Evolutionary conservation across 1,140 invertebrate genomes (phyloP), one percentile per base, ranked within the genome.

Genomic region (Orius insidiosus): DNA sequence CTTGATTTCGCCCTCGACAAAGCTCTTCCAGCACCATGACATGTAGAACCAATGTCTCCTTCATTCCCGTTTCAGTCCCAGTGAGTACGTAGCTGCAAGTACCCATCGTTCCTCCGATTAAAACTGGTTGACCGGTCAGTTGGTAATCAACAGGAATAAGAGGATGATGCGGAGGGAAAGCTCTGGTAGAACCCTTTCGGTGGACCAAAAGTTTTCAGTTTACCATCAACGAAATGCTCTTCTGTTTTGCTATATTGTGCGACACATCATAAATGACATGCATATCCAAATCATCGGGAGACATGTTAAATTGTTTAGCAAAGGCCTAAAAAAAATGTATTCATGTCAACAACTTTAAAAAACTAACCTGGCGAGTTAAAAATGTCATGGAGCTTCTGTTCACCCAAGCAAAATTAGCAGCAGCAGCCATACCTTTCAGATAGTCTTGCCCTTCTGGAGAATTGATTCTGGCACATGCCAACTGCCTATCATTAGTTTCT

Each of bases 71-170:
- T 61, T 94, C 85, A 33, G 94, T 97, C 11, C 93, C 96, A 30
- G 95, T 99, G 9, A 99, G 66, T 3, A 99, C 93, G 67, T 99
- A 99, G 62, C 92, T 97, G 59, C 94, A 98, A n/a, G 96, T 99
- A 15, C 96, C 96, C 96, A 99, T 99, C 8, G 94, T 97, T 39
- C 96, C 96, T 41, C 95, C n/a, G 60, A 99, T 98, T 6, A 99
- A 67, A 9, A 99, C 94, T 3, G 96, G 96, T 60, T 99, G 96
- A 0, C 96, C 95, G 24, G 89, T 97, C 43, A 97, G 61, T 65
- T 97, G 84, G 65, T 98, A 99, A 66, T 99, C 95, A 1, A 98
- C 94, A 4, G 96, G 95, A 58, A 98, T 98, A 3, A 98, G 65
- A 2, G 96, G 96, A 70, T 99, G 96, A 64, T 99, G 90, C 0